phyloP scores from a whole-genome alignment of 2,113 vertebrate genomes.

The Scomber scombrus region DNA sequence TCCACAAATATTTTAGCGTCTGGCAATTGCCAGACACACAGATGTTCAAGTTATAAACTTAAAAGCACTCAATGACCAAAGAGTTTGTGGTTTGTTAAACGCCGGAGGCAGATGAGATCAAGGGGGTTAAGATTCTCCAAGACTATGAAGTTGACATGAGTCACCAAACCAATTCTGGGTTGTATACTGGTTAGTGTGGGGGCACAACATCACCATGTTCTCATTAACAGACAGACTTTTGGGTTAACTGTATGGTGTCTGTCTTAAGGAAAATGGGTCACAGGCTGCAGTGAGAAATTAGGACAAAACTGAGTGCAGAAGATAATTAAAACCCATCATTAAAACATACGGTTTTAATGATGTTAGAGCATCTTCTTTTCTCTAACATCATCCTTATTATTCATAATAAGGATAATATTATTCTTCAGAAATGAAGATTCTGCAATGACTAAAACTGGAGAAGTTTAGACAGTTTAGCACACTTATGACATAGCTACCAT shows the following conservation, averaged over 20 bases:
- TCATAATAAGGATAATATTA: no score
- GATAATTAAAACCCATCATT: conserved; percentile 22
- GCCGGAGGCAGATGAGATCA: not conserved
- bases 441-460: not conserved
- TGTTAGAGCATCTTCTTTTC: not conserved
- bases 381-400: no score
- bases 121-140: not conserved
- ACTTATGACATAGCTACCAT: not conserved
- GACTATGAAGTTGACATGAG: conserved; percentile 7
- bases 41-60: conserved; percentile 13
- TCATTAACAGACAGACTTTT: not conserved
- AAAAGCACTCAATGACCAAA: conserved; percentile 19
- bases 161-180: conserved; percentile 39
- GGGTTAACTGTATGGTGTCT: conserved; percentile 4
- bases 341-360: not conserved
- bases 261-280: conserved; percentile 14
- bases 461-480: not conserved
- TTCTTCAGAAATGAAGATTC: no score
- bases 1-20: not conserved
- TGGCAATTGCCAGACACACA: not conserved
- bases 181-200: not conserved
- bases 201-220: not conserved
- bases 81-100: not conserved
- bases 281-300: not conserved
- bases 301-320: not conserved